A percentile compares a stretch with the other conserved stretches of the same genome.
phyloP scores from a whole-genome alignment of 2,888 invertebrate species.

The Diarsia dahlii region DNA sequence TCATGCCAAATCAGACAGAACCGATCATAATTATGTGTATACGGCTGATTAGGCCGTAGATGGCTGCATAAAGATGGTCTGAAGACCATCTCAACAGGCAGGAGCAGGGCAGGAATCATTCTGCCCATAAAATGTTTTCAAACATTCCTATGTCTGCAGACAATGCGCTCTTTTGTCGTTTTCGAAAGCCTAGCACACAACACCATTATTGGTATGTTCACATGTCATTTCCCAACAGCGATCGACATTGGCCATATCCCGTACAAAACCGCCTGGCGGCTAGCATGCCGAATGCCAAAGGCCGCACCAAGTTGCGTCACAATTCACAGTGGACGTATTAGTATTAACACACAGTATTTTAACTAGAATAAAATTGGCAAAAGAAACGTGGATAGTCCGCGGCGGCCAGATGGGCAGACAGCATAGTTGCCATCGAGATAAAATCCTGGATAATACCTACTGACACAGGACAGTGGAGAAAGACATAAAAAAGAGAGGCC shows the following conservation, averaged over 20 bases:
- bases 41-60: not conserved
- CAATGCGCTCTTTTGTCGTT: not conserved
- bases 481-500: too few species aligned
- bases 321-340: not conserved
- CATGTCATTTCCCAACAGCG: slow-evolving; percentile 57
- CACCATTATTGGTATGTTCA: slow-evolving; percentile 38
- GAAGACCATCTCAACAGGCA: not conserved
- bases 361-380: too few species aligned
- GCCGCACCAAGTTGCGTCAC: slow-evolving; percentile 75
- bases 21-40: too few species aligned
- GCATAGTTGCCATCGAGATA: too few species aligned
- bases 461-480: too few species aligned
- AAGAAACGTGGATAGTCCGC: too few species aligned
- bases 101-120: not conserved
- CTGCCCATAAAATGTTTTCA: not conserved
- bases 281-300: slow-evolving; percentile 73
- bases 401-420: too few species aligned
- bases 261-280: slow-evolving; percentile 69
- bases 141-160: not conserved
- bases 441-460: too few species aligned
- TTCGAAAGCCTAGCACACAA: slow-evolving; percentile 32
- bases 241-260: slow-evolving; percentile 77
- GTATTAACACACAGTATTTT: too few species aligned
- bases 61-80: not conserved
- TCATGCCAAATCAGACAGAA: too few species aligned